Base-by-base conservation (phyloP, 2,888 invertebrate species). In the Notodromas monacha region DNA sequence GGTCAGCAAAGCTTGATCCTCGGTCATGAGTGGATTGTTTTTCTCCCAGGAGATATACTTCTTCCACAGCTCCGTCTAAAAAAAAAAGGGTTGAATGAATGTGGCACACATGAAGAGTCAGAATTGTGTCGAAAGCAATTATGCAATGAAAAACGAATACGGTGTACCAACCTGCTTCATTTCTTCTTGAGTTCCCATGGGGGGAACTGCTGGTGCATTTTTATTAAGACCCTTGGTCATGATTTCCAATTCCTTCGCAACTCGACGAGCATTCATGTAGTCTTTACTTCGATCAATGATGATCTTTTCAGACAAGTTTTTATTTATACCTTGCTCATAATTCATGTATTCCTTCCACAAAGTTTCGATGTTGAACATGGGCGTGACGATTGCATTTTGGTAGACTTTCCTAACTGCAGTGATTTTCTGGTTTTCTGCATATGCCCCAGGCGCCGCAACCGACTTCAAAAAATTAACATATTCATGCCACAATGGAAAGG, bases 401-500 rank as follows among this genome's bases (percentile, higher is more conserved):
- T 86, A 99, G 1, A 81, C 70, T 57, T 89, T 81, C 28, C 96
- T 60, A 3, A 99, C 84, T 2, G 92, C 96, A 11, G 86, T 81
- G 35, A 96, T 96, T 50, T 86, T 77, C 54, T 99, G 96, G 50
- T 96, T 96, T 52, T 99, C 96, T 0, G 96, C 96, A 49, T 96
- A 99, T 1, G 86, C 86, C 1, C 96, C 96, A 1, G 84, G 70
- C 0, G 92, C 96, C 39, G 92, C 92, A 0, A 86, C 86, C 30
- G 72, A 65, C 48, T 84, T 92, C 34, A 99, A 53, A 48, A 99
- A 99, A 28, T 67, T 68, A 0, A 96, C 76, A 44, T 99, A 99
- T 45, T 99, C 96, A 43, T 74, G 73, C 84, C 92, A 99, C 35
- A 99, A 76, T 5, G 73, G 68, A 48, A 76, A 84, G 0, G 89